phyloP scores from a whole-genome alignment of 2,797 vertebrate genomes.

The Arctocebus calabarensis region DNA sequence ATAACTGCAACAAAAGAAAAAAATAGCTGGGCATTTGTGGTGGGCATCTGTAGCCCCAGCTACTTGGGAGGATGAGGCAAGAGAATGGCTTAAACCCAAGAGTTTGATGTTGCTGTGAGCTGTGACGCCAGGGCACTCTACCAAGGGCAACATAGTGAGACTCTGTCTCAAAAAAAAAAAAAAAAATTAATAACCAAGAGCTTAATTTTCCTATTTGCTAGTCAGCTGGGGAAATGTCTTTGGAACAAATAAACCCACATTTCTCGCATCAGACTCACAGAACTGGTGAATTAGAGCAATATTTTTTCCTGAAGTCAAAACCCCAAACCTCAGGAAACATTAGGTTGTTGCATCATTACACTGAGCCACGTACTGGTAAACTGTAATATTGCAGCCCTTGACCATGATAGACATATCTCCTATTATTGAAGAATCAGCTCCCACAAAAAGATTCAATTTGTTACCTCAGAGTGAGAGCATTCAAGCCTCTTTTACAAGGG shows the following conservation, averaged over 20 bases:
- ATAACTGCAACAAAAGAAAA: too few species aligned
- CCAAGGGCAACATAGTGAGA: too few species aligned
- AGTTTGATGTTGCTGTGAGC: too few species aligned
- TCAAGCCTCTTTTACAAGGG: neutral
- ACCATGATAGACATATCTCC: neutral
- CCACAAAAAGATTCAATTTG: rapidly evolving
- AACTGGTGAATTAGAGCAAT: neutral
- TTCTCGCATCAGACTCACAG: neutral
- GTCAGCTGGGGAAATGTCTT: neutral
- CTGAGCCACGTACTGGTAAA: neutral
- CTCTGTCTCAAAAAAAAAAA: too few species aligned
- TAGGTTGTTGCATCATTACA: neutral
- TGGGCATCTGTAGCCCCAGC: too few species aligned
- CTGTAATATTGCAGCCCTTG: neutral
- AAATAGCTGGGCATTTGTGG: too few species aligned
- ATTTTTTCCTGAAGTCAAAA: neutral
- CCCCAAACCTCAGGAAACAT: neutral
- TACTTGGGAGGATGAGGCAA: too few species aligned
- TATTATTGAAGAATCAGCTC: neutral
- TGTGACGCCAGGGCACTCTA: too few species aligned
- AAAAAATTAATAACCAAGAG: neutral
- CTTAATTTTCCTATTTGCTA: neutral
- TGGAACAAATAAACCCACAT: neutral
- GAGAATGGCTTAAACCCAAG: too few species aligned
- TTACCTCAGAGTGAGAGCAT: neutral